Evolutionary conservation across 2,888 invertebrate species (phyloP).

Genomic region (Pemphredon lugubris): DNA sequence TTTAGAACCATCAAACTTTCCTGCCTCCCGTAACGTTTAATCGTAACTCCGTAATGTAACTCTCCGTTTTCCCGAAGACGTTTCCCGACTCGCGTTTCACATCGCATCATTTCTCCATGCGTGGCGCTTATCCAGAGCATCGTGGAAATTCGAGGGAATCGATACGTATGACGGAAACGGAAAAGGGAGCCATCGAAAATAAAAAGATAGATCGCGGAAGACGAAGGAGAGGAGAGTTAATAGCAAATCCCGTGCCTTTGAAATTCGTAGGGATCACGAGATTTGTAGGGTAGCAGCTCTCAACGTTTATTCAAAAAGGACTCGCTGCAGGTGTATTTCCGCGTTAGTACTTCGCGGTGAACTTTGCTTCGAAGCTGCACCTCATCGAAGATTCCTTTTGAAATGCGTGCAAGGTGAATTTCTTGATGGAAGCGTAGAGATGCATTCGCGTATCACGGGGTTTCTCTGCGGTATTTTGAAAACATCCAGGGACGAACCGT

Average conservation of each 20-base stretch:
- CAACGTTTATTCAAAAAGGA: constrained; percentile 16
- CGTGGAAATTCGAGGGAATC: not conserved
- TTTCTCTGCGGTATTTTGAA: not conserved
- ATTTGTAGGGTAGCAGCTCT: not conserved
- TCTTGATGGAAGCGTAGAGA: not conserved
- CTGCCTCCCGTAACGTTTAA: not conserved
- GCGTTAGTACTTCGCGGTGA: not conserved
- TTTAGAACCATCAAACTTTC: not conserved
- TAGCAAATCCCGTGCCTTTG: not conserved
- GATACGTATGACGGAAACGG: not conserved
- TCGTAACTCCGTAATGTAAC: not conserved
- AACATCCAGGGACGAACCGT: not conserved
- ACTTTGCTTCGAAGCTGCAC: constrained; percentile 7
- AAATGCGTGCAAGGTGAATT: constrained; percentile 2
- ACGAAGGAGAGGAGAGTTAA: not conserved
- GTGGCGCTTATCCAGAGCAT: too few species aligned
- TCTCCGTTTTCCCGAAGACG: too few species aligned
- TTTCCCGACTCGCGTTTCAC: too few species aligned
- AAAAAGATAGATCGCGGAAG: not conserved
- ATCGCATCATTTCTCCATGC: too few species aligned
- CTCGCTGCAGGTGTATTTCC: constrained; percentile 1
- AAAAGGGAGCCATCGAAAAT: not conserved
- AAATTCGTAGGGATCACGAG: not conserved
- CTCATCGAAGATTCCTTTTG: constrained; percentile 7
- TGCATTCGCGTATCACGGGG: not conserved